Evolutionary conservation across 2,797 vertebrate genomes (phyloP).

Genomic region (Rhinoraja longicauda): DNA sequence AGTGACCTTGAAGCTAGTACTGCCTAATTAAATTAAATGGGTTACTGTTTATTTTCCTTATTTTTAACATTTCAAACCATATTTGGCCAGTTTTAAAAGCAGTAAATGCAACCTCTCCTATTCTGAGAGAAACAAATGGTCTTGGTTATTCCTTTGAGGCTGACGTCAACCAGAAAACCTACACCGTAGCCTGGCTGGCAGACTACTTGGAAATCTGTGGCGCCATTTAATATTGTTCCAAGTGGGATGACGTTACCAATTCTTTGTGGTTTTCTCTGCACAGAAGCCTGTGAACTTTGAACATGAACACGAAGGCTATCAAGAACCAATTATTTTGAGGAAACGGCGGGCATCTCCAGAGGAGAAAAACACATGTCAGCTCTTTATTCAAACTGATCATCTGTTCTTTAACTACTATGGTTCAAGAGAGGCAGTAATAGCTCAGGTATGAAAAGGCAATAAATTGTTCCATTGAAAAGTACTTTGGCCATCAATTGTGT

Average conservation of each 20-base stretch:
- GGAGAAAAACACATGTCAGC: constrained; percentile 88
- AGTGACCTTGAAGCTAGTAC: not conserved
- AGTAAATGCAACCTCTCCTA: not conserved
- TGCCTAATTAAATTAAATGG: not conserved
- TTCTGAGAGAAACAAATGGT: not conserved
- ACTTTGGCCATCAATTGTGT: not conserved
- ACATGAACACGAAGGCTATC: constrained; percentile 46
- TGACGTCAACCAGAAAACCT: not conserved
- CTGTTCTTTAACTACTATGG: constrained; percentile 77
- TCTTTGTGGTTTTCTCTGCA: not conserved
- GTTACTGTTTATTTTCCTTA: not conserved
- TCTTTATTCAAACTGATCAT: constrained; percentile 95
- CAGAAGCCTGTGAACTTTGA: constrained; percentile 51
- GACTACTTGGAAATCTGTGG: not conserved
- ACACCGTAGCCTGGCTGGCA: not conserved
- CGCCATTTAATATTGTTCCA: not conserved
- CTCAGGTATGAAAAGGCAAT: constrained; percentile 68
- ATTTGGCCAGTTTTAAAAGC: not conserved
- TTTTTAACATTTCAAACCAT: not conserved
- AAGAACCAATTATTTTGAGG: constrained; percentile 74
- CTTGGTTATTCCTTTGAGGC: not conserved
- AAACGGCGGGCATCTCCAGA: constrained; percentile 74
- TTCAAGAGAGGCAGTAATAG: constrained; percentile 84
- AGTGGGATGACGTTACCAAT: too few species aligned
- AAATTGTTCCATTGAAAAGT: not conserved